phyloP scores from a whole-genome alignment of 2,888 invertebrate genomes.

The Graphium colonna region DNA sequence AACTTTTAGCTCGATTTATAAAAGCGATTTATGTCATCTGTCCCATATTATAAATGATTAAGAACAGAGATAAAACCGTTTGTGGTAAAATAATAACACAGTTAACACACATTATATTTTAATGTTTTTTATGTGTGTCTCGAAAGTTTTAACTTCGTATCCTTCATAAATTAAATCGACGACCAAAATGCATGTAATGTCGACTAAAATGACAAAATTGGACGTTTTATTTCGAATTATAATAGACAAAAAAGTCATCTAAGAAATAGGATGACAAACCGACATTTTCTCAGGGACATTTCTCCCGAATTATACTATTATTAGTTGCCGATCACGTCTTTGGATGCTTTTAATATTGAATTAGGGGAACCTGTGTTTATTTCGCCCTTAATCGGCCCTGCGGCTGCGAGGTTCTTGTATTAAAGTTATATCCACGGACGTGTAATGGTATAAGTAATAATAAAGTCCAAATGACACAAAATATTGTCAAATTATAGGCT shows the following conservation, averaged over 20 bases:
- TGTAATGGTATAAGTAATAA: slow-evolving; percentile 78
- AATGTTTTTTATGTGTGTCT: slow-evolving; percentile 15
- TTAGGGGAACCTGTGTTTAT: slow-evolving; percentile 77
- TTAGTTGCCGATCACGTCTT: slow-evolving; percentile 76
- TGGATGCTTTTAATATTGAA: slow-evolving; percentile 80
- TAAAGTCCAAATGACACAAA: slow-evolving; percentile 80
- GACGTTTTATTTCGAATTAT: slow-evolving; percentile 53
- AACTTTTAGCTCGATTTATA: too few species aligned
- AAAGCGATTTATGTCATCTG: neutral
- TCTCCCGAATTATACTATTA: slow-evolving; percentile 75
- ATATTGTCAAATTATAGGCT: slow-evolving; percentile 80
- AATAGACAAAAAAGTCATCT: slow-evolving; percentile 45
- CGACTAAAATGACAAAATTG: slow-evolving; percentile 44
- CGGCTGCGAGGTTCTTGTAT: slow-evolving; percentile 63
- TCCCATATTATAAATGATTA: neutral
- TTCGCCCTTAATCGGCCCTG: slow-evolving; percentile 71
- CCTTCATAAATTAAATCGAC: slow-evolving; percentile 16
- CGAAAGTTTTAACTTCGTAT: slow-evolving; percentile 14
- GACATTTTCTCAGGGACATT: slow-evolving; percentile 78
- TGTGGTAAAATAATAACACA: slow-evolving; percentile 14
- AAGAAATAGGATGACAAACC: slow-evolving; percentile 72
- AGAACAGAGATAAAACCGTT: neutral
- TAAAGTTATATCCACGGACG: slow-evolving; percentile 73
- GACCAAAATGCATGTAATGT: slow-evolving; percentile 13
- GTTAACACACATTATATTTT: slow-evolving; percentile 8